Evolutionary conservation across 2,113 vertebrate genomes (phyloP), one percentile per base, ranked within the genome.

Genomic region (Ciconia maguari): DNA sequence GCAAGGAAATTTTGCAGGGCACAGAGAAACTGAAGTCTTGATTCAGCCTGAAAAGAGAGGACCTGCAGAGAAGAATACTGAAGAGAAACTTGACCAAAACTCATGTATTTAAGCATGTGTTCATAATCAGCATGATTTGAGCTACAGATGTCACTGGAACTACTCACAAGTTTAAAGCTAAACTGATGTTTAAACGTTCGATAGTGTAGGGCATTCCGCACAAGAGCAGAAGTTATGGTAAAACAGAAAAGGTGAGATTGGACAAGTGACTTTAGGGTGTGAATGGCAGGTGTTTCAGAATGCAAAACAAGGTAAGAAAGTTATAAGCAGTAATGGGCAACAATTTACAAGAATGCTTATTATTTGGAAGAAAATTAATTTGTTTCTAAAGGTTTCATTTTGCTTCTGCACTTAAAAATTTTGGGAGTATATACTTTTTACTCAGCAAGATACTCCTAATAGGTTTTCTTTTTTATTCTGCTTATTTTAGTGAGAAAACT

Each of bases 401-500:
- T 65, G 42, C 11, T 76, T 72, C 21, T 77, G 34, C 46, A 81
- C 11, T 38, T 68, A 66, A 70, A 65, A 72, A 26, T 70, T n/a
- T 66, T 44, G 18, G 36, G n/a, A 42, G 25, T 61, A 30, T 36
- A n/a, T 93, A 54, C 44, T 60, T 94, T 88, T 79, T 69, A 82
- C 36, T 89, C 10, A 34, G 54, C 48, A 74, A 68, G 46, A 36
- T 52, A 64, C 9, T 57, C 25, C 18, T 88, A 75, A 68, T 46
- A 52, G 27, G 5, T 70, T 91, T 94, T 87, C 16, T 87, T 76
- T 82, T 79, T 93, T 83, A 94, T 96, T 97, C n/a, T 87, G 38
- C 29, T 90, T 74, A 46, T 84, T 94, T 96, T 96, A 96, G 83
- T 88, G 93, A 96, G 87, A 91, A 97, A 96, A 94, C 52, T 96